Percentiles rank a stretch among this genome's conserved stretches.
phyloP scores from a whole-genome alignment of 2,113 vertebrate species.

The Zosterops japonicus region DNA sequence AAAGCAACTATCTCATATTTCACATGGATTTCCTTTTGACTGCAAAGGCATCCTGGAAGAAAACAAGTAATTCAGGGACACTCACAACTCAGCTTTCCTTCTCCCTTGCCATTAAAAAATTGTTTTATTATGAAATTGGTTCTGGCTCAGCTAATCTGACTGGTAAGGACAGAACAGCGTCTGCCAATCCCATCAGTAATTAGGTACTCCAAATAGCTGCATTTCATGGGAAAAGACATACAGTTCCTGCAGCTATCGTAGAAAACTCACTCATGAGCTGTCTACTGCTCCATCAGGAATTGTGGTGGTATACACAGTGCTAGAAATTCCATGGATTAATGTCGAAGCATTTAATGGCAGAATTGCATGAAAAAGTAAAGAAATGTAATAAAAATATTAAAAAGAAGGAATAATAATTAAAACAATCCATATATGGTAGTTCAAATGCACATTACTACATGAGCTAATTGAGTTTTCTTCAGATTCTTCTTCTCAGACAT shows the following conservation, averaged over 20 bases:
- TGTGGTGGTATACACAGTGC: no score
- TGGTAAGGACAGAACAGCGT: not conserved
- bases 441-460: not conserved
- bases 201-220: not conserved
- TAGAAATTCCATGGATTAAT: not conserved
- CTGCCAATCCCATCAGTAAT: not conserved
- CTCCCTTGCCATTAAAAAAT: not conserved
- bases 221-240: not conserved
- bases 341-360: not conserved
- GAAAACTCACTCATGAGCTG: not conserved
- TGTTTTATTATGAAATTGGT: not conserved
- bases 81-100: not conserved
- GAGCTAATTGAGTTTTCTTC: not conserved
- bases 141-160: not conserved
- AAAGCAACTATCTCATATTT: not conserved
- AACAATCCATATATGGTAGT: not conserved
- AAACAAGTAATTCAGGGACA: not conserved
- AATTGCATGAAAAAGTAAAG: not conserved
- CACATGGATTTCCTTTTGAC: not conserved
- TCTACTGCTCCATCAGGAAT: not conserved
- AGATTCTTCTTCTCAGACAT: not conserved
- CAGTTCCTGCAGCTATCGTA: not conserved
- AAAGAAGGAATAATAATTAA: not conserved
- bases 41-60: not conserved
- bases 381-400: not conserved